phyloP scores from a whole-genome alignment of 2,113 vertebrate genomes.

The Brachirus orientalis region DNA sequence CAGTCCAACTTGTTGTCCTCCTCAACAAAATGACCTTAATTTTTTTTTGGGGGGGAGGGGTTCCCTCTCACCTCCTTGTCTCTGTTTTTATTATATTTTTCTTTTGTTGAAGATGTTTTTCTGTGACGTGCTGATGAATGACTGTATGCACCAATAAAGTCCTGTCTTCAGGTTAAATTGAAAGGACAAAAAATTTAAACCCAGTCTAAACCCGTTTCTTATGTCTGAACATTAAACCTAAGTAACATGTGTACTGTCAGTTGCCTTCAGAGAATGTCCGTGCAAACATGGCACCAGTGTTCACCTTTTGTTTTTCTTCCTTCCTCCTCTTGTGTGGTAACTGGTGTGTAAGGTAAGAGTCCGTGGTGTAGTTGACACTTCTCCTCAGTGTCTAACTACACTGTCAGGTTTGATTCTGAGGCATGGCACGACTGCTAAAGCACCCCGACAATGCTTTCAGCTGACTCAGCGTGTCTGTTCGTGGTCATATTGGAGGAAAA shows the following conservation, averaged over 20 bases:
- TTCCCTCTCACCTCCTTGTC: not conserved
- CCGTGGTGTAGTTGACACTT: not conserved
- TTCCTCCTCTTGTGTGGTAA: slow-evolving; percentile 35
- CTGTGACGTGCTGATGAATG: not conserved
- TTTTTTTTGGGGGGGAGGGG: no score
- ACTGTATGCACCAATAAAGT: slow-evolving; percentile 8
- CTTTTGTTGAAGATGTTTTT: not conserved
- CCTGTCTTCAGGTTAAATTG: slow-evolving; percentile 1
- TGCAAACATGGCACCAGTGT: slow-evolving; percentile 12
- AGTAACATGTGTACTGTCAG: not conserved
- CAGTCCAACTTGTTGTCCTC: no score
- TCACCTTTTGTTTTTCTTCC: slow-evolving; percentile 44
- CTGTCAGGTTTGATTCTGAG: not conserved
- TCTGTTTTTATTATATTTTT: not conserved
- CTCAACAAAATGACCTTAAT: not conserved
- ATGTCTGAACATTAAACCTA: not conserved
- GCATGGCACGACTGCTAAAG: slow-evolving; percentile 5
- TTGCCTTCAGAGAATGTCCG: not conserved
- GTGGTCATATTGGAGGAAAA: slow-evolving; percentile 29
- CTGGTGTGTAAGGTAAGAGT: slow-evolving; percentile 62
- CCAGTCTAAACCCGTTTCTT: not conserved
- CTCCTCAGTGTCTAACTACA: not conserved
- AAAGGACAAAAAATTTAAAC: slow-evolving; percentile 39
- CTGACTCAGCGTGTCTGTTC: not conserved
- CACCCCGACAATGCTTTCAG: not conserved